Percentiles rank a stretch among this genome's conserved stretches.
Conservation (phyloP, 2,113 vertebrate species). For the Erpornis zantholeuca region DNA sequence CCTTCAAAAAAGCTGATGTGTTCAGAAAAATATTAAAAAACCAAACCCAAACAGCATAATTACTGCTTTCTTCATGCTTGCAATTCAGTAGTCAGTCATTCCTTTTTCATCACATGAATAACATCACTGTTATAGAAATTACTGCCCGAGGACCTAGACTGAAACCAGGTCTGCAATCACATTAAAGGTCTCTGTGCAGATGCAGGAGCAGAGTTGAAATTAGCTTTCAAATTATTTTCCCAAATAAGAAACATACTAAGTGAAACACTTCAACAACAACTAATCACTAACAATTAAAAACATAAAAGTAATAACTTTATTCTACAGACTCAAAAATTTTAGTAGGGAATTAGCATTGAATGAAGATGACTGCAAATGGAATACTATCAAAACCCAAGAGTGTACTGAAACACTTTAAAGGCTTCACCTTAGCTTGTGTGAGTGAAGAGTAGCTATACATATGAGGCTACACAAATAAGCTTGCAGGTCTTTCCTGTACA, state of each 20-base stretch:
- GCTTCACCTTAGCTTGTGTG: background rate
- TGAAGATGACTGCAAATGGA: background rate
- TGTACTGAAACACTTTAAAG: background rate
- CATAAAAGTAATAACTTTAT: background rate
- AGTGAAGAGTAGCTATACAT: background rate
- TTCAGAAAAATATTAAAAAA: background rate
- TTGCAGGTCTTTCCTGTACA: background rate
- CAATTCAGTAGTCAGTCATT: background rate
- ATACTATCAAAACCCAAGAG: background rate
- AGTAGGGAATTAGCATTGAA: background rate
- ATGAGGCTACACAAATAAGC: background rate
- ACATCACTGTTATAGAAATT: background rate
- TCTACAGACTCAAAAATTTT: background rate
- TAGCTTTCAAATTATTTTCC: conserved; percentile 7
- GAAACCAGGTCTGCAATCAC: background rate
- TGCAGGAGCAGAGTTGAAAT: background rate
- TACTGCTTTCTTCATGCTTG: background rate
- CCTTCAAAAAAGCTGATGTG: background rate
- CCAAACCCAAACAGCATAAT: background rate
- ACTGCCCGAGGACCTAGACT: background rate
- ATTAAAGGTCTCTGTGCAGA: background rate
- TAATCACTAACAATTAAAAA: conserved; percentile 1
- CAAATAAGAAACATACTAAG: background rate
- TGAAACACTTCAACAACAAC: background rate
- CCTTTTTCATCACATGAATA: conserved; percentile 5